Evolutionary conservation across 1,140 invertebrate species (phyloP).

Genomic region (Atopsyche davidsoni): DNA sequence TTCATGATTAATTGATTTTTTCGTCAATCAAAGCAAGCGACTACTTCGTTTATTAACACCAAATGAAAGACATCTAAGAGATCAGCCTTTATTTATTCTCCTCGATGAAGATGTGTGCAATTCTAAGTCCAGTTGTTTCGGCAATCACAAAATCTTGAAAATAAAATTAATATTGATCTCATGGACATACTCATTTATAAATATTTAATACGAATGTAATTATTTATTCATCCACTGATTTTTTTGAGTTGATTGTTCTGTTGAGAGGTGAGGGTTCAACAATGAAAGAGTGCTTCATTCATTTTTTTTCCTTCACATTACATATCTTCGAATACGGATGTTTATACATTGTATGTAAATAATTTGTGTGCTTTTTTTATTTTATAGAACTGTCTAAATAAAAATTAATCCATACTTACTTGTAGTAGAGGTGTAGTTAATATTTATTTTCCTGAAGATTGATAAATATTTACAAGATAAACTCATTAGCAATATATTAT

Average conservation of each 20-base stretch:
- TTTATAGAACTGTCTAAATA: neutral
- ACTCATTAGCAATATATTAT: too few species aligned
- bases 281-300: too few species aligned
- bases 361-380: neutral
- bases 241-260: neutral
- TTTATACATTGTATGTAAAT: neutral
- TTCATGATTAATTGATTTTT: too few species aligned
- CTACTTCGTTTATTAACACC: too few species aligned
- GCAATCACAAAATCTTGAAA: too few species aligned
- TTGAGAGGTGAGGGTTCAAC: neutral
- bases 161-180: neutral
- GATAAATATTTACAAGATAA: too few species aligned
- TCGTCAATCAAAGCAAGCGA: too few species aligned
- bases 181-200: neutral
- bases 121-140: too few species aligned
- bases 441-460: neutral
- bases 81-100: too few species aligned
- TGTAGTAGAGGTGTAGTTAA: neutral
- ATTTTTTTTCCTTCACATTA: neutral
- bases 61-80: too few species aligned
- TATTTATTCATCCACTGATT: neutral
- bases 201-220: neutral
- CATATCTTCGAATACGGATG: neutral
- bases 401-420: neutral
- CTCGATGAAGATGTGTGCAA: too few species aligned